Evolutionary conservation across 2,797 vertebrate genomes (phyloP), one percentile per base, ranked within the genome.

Genomic region (Channallabes apus): DNA sequence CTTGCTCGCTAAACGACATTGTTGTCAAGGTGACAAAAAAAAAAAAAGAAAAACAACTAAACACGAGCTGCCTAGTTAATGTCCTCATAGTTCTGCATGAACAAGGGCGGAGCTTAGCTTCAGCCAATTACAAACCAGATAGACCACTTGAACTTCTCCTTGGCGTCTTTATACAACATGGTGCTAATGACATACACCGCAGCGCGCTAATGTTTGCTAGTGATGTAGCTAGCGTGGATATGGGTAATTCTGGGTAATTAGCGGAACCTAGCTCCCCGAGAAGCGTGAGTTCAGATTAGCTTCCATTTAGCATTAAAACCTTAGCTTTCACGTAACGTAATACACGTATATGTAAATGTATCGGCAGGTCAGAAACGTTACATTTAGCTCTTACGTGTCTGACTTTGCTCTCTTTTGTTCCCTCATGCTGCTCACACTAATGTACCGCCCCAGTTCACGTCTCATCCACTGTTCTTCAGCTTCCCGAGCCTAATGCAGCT

Each of bases 11-110:
- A 71, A 85, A 83, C 77, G 71, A 86, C 84, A 84, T 83, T 69
- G 84, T 82, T 71, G 38, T 86, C 84, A 87, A 86, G 78, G 86
- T 87, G 84, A 82, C 64, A 84, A 82, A 73, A 73, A 62, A 68
- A 59, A 67, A 72, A 38, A 38, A 1, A 3, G n/a, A n/a, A n/a
- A n/a, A n/a, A 4, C 1, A 68, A 7, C 3, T n/a, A n/a, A 64
- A 27, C 62, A 15, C 14, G n/a, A 29, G 12, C 62, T 65, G 11
- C 65, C 65, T 18, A 6, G 12, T 15, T 67, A 8, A 35, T 7
- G 65, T 20, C 18, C 65, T 68, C 5, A 35, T 2, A 18, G 18
- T 32, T 6, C 15, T 32, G 32, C 38, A 0, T 46, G 4, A 0
- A 11, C 8, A 11, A 38, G 18, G 32, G 18, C 18, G 32, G 29